These are phyloP conservation scores for Ascaphus truei DNA, from an alignment of 2,113 vertebrate species.

Conservation along the genomic window DNA sequence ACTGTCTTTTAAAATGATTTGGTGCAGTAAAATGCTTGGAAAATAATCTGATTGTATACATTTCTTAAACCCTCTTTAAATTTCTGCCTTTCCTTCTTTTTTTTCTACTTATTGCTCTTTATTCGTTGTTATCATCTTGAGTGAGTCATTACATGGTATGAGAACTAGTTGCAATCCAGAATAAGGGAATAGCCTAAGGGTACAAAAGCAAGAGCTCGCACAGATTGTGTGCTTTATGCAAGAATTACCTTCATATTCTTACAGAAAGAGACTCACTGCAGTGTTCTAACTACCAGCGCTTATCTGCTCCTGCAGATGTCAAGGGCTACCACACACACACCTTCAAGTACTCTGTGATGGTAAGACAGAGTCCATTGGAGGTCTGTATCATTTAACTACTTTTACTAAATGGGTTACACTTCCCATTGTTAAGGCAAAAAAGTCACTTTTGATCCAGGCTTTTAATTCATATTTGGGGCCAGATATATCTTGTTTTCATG, in stretches of 20 bases:
- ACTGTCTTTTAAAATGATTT: no score
- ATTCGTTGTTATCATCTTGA: no score
- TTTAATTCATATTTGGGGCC: no score
- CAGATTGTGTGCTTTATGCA: background rate
- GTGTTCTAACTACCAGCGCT: background rate
- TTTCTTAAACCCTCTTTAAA: no score
- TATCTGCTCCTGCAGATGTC: conserved; percentile 8
- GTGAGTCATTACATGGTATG: background rate
- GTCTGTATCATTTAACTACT: background rate
- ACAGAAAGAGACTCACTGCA: background rate
- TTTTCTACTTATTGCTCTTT: no score
- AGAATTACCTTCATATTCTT: background rate
- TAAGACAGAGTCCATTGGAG: background rate
- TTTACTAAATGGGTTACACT: background rate
- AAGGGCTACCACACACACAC: background rate
- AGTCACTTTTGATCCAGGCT: no score
- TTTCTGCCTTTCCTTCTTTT: no score
- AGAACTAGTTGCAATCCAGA: background rate
- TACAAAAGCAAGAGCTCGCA: background rate
- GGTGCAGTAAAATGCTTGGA: no score
- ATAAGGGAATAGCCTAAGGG: background rate
- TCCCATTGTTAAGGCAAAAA: background rate
- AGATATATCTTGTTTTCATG: no score
- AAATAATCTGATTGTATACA: no score
- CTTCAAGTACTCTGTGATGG: background rate